These are phyloP conservation scores for Macroramphosus scolopax DNA, from an alignment of 2,797 vertebrate species.

Conservation along the genomic window DNA sequence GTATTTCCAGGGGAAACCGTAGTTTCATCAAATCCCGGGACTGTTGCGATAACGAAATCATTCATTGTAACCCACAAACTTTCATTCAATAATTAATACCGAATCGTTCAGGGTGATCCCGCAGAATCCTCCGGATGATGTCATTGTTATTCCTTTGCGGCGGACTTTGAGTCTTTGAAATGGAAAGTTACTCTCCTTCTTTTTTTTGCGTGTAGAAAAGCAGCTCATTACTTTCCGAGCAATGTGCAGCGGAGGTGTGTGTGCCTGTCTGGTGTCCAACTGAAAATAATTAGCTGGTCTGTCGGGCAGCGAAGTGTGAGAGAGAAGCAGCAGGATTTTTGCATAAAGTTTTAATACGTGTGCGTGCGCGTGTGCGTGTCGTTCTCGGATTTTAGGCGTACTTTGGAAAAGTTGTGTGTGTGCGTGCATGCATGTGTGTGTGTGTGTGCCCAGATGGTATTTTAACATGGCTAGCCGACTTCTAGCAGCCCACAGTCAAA, in stretches of 20 bases:
- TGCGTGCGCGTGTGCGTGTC: conserved; percentile 24
- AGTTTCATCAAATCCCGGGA: no score
- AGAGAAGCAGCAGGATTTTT: conserved; percentile 38
- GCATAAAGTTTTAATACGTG: conserved; percentile 39
- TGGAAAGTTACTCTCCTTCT: background rate
- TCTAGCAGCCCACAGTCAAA: conserved; percentile 80
- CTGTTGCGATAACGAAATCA: no score
- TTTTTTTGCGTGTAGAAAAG: conserved; percentile 52
- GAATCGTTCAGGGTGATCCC: conserved; percentile 7
- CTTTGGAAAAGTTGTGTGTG: conserved; percentile 35
- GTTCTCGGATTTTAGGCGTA: conserved; percentile 37
- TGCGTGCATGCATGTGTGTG: conserved; percentile 21
- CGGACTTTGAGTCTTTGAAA: conserved; percentile 28
- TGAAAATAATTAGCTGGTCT: conserved; percentile 67
- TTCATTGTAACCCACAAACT: no score
- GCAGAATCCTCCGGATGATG: conserved; percentile 7
- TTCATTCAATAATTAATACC: no score
- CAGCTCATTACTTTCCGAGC: conserved; percentile 62
- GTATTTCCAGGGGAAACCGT: no score
- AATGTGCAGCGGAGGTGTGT: conserved; percentile 60
- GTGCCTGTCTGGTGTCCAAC: conserved; percentile 38
- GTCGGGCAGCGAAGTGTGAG: conserved; percentile 49
- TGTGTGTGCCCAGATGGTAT: conserved; percentile 57
- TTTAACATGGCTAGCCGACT: conserved; percentile 75
- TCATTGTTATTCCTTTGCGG: conserved; percentile 24